Evolutionary conservation across 2,888 invertebrate genomes (phyloP).

Genomic region (Alviniconcha strummeri): DNA sequence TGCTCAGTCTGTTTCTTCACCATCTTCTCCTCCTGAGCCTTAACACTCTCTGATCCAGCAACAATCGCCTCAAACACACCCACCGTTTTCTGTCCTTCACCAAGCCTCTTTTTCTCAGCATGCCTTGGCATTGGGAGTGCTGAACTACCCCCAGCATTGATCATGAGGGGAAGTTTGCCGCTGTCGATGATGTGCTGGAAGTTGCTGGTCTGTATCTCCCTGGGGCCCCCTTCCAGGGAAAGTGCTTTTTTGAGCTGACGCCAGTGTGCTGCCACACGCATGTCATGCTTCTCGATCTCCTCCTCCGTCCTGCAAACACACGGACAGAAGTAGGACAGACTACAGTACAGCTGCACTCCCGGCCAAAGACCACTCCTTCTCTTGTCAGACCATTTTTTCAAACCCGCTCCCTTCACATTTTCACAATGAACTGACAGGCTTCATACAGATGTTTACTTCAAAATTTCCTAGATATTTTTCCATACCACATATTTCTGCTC

Average conservation of each 20-base stretch:
- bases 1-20: not conserved
- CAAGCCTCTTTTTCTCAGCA: not conserved
- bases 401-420: too few relatives aligned
- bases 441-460: too few relatives aligned
- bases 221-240: not conserved
- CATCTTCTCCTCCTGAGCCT: not conserved
- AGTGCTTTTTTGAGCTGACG: slow-evolving; percentile 24
- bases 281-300: slow-evolving; percentile 61
- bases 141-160: slow-evolving; percentile 51
- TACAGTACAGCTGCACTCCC: too few relatives aligned
- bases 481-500: too few relatives aligned
- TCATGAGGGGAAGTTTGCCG: slow-evolving; percentile 45
- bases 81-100: slow-evolving; percentile 12
- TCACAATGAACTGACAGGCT: too few relatives aligned
- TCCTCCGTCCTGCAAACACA: slow-evolving; percentile 35
- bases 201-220: not conserved
- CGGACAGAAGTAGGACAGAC: too few relatives aligned
- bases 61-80: slow-evolving; percentile 47
- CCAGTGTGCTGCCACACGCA: slow-evolving; percentile 57
- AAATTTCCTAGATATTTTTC: too few relatives aligned
- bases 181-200: slow-evolving; percentile 37
- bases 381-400: too few relatives aligned
- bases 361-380: too few relatives aligned
- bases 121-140: slow-evolving; percentile 43
- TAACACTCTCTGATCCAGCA: slow-evolving; percentile 35